Percentiles rank a stretch among this genome's conserved stretches.
Conservation (phyloP, 2,113 vertebrate species). For the Psilopogon haemacephalus region DNA sequence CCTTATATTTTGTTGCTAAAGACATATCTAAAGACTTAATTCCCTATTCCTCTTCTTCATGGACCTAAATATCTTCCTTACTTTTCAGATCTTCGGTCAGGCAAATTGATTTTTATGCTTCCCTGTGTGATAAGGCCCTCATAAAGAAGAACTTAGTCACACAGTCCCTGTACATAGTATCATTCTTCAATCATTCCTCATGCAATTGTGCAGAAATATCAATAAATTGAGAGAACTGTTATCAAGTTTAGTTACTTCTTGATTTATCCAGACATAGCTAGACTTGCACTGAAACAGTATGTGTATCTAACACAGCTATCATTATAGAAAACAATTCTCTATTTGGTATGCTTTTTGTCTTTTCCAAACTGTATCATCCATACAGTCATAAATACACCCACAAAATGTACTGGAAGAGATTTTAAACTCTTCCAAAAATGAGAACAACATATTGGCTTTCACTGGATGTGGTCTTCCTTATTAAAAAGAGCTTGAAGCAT, state of each 20-base stretch:
- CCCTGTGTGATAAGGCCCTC: conserved; percentile 30
- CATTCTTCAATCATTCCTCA: not conserved
- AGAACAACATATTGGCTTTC: not conserved
- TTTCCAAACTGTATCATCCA: not conserved
- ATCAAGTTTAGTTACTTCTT: not conserved
- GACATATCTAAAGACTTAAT: not conserved
- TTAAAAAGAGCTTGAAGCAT: not conserved
- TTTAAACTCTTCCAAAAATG: not conserved
- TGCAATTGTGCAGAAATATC: not conserved
- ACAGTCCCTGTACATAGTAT: not conserved
- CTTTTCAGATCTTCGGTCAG: conserved; percentile 42
- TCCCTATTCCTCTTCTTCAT: not conserved
- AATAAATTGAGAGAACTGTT: not conserved
- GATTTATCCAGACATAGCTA: not conserved
- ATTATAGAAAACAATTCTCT: not conserved
- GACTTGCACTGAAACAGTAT: not conserved
- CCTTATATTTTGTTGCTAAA: not conserved
- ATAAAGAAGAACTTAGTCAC: not conserved
- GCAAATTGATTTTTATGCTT: conserved; percentile 61
- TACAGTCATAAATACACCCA: not conserved
- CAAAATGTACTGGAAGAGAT: not conserved
- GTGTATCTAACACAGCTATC: not conserved
- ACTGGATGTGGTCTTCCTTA: not conserved
- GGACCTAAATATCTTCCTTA: conserved; percentile 48
- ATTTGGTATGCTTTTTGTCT: not conserved